phyloP scores from a whole-genome alignment of 2,888 invertebrate genomes.

The Galerucella pusilla region DNA sequence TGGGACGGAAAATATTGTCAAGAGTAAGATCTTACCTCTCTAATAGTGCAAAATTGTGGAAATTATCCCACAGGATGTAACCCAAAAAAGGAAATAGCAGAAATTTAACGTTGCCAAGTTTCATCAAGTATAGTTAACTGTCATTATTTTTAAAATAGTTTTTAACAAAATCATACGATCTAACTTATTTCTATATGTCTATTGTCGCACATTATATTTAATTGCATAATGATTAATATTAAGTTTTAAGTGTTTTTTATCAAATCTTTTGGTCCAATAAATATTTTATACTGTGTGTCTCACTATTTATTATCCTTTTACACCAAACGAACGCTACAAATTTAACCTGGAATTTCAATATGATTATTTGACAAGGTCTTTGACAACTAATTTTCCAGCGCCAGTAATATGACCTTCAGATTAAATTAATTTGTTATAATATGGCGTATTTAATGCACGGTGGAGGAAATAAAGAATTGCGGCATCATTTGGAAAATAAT shows the following conservation, averaged over 20 bases:
- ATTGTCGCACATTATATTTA: slow-evolving; percentile 60
- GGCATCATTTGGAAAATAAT: background rate
- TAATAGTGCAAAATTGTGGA: too few species aligned
- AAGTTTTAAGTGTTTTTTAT: slow-evolving; percentile 61
- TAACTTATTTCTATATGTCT: slow-evolving; percentile 60
- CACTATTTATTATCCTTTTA: slow-evolving; percentile 17
- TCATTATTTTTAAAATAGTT: slow-evolving; percentile 16
- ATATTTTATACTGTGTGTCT: slow-evolving; percentile 62
- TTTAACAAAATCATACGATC: slow-evolving; percentile 6
- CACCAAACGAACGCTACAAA: background rate
- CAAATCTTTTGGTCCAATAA: slow-evolving; percentile 63
- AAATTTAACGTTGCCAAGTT: too few species aligned
- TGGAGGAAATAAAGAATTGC: background rate
- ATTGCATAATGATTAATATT: slow-evolving; percentile 60
- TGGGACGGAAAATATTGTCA: too few species aligned
- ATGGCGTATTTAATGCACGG: slow-evolving; percentile 37
- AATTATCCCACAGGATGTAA: too few species aligned
- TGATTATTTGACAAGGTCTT: slow-evolving; percentile 36
- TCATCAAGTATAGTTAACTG: background rate
- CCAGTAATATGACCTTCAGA: slow-evolving; percentile 38
- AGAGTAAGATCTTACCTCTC: too few species aligned
- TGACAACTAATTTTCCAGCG: slow-evolving; percentile 27
- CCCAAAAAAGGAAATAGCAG: too few species aligned
- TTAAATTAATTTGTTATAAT: slow-evolving; percentile 20
- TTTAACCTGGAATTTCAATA: background rate